Evolutionary conservation across 2,113 vertebrate genomes (phyloP), one percentile per base, ranked within the genome.

Genomic region (Micronycteris hirsuta): DNA sequence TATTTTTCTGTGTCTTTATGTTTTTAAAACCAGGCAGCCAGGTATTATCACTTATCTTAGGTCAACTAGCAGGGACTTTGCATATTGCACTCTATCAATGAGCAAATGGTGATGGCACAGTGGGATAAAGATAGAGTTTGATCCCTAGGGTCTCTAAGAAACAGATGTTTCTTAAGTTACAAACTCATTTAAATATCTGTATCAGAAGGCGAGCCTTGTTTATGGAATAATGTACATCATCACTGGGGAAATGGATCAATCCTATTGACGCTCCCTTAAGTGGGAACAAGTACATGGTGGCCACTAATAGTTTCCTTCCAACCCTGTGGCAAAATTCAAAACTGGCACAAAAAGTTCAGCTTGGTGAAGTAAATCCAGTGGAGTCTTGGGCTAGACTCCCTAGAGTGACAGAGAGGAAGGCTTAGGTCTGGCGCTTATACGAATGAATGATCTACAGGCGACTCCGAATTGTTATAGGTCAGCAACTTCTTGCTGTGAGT

Each of bases 21-120:
- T 14, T 24, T 49, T 86, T 89, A 73, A 70, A 86, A n/a, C 1
- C 16, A 89, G 24, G 56, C 7, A 89, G 10, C 7, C 56, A 38
- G 31, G 20, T 7, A 47, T 26, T 26, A 12, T 0, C 15, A 28
- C 12, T 4, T 28, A 31, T 41, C 3, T 19, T 1, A 43, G 10
- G 5, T 5, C 9, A 49, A 56, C 12, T 20, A 83, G 2, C 3
- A 89, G 33, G 63, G 19, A 41, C 4, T 36, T 12, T 19, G 15
- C 7, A 0, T 20, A 2, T 12, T 33, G 19, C n/a, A 14, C 24
- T 36, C 19, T 43, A 74, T 15, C 3, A 3, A 1, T 49, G 73
- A 68, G 38, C 3, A 47, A n/a, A 49, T 5, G 2, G 5, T 19
- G 4, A n/a, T 49, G 13, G 15, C 7, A 36, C 7, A 47, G 24